Percentiles rank a stretch among this genome's conserved stretches.
Conservation (phyloP, 2,113 vertebrate species). For the Ramphastos sulfuratus region DNA sequence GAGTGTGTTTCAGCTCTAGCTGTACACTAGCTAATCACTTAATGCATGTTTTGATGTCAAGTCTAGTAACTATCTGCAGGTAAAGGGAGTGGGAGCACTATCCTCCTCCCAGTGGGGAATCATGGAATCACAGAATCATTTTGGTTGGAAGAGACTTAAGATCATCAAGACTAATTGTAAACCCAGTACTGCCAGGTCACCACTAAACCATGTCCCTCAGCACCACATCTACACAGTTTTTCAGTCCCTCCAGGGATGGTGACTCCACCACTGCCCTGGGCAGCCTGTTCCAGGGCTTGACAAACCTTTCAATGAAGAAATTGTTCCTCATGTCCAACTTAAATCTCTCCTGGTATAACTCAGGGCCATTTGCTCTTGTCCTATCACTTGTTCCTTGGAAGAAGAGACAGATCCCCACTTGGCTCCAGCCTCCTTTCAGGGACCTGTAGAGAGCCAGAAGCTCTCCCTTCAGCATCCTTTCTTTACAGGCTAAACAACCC, state of each 20-base stretch:
- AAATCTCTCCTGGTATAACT: too few relatives aligned
- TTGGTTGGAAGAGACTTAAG: not conserved
- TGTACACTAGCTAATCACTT: not conserved
- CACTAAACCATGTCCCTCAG: not conserved
- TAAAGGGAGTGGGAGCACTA: not conserved
- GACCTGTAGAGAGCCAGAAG: too few relatives aligned
- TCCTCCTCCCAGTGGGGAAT: not conserved
- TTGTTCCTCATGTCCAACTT: too few relatives aligned
- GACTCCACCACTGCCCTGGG: not conserved
- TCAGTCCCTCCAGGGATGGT: not conserved
- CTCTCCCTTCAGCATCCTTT: too few relatives aligned
- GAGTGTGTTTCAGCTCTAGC: not conserved
- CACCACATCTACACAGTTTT: not conserved
- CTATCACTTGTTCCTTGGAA: too few relatives aligned
- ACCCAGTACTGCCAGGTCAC: not conserved
- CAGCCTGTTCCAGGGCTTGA: not conserved
- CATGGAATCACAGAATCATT: not conserved
- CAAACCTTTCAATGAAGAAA: not conserved
- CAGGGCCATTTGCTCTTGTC: too few relatives aligned
- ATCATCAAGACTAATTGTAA: not conserved
- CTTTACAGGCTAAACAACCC: too few relatives aligned
- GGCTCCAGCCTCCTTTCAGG: too few relatives aligned
- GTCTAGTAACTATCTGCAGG: not conserved
- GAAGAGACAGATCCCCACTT: too few relatives aligned
- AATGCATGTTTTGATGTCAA: fast-evolving